phyloP scores from a whole-genome alignment of 2,888 invertebrate species.

The Cremastinae sp. region DNA sequence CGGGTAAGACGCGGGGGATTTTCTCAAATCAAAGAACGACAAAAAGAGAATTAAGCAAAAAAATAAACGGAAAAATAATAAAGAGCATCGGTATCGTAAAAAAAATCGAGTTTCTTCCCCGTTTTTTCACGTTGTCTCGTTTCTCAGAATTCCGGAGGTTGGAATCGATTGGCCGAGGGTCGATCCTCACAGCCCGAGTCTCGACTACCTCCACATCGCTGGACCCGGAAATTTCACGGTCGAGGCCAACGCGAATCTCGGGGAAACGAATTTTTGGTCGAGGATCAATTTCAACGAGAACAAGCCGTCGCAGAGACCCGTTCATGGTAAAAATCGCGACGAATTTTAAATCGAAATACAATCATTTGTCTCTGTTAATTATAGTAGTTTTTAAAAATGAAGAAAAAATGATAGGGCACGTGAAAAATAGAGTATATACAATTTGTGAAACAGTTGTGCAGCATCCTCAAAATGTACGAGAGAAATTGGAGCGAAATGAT shows the following conservation, averaged over 20 bases:
- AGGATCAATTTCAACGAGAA: slow-evolving; percentile 84
- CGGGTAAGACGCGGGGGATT: slow-evolving; percentile 80
- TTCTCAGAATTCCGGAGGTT: slow-evolving; percentile 79
- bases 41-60: background rate
- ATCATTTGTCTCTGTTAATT: too few species aligned
- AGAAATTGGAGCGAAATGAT: background rate
- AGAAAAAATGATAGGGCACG: too few species aligned
- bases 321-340: slow-evolving; percentile 70
- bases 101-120: background rate
- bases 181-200: slow-evolving; percentile 78
- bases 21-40: background rate
- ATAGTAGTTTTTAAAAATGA: too few species aligned
- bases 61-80: too few species aligned
- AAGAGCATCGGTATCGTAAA: background rate
- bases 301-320: slow-evolving; percentile 73
- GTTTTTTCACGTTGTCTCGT: slow-evolving; percentile 9
- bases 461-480: background rate
- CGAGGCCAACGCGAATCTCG: slow-evolving; percentile 81
- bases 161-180: slow-evolving; percentile 81
- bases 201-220: slow-evolving; percentile 82
- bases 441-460: slow-evolving; percentile 32
- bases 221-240: slow-evolving; percentile 80
- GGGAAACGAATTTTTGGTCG: slow-evolving; percentile 84
- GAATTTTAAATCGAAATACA: slow-evolving; percentile 28
- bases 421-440: slow-evolving; percentile 2